A percentile compares a stretch with the other conserved stretches of the same genome.
Conservation (phyloP, 1,140 invertebrate species). For the Anastrepha obliqua region DNA sequence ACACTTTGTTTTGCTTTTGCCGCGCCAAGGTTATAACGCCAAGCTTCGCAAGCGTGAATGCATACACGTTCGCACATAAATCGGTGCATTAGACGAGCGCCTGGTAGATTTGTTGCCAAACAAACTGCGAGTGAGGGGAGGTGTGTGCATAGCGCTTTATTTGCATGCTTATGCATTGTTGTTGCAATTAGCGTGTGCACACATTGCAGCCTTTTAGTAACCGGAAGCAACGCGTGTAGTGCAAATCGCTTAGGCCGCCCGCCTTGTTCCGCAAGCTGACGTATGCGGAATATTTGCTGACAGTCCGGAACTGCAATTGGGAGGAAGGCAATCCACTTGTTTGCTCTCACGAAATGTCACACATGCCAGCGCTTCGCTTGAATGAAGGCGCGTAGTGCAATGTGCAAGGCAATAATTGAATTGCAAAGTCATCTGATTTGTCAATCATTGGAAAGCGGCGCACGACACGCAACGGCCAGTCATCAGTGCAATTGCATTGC, state of each 20-base stretch:
- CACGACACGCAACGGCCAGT: neutral
- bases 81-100: neutral
- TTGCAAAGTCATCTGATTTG: constrained; percentile 31
- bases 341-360: constrained; percentile 30
- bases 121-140: neutral
- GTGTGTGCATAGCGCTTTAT: neutral
- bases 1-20: constrained; percentile 19
- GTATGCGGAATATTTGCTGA: constrained; percentile 22
- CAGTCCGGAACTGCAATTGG: constrained; percentile 17
- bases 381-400: neutral
- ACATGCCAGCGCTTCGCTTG: neutral
- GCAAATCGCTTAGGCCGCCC: neutral
- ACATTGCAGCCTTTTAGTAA: neutral
- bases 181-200: neutral
- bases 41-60: neutral
- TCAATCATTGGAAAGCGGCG: neutral
- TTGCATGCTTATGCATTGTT: neutral
- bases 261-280: constrained; percentile 9
- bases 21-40: constrained; percentile 52
- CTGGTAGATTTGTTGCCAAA: neutral
- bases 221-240: constrained; percentile 21
- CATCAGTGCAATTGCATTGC: constrained; percentile 11
- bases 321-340: constrained; percentile 12
- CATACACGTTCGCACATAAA: neutral
- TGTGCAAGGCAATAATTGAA: constrained; percentile 43